Percentiles rank a stretch among this genome's conserved stretches.
Evolutionary conservation across 1,140 invertebrate genomes (phyloP).

Genomic region (Liolophura sinensis): DNA sequence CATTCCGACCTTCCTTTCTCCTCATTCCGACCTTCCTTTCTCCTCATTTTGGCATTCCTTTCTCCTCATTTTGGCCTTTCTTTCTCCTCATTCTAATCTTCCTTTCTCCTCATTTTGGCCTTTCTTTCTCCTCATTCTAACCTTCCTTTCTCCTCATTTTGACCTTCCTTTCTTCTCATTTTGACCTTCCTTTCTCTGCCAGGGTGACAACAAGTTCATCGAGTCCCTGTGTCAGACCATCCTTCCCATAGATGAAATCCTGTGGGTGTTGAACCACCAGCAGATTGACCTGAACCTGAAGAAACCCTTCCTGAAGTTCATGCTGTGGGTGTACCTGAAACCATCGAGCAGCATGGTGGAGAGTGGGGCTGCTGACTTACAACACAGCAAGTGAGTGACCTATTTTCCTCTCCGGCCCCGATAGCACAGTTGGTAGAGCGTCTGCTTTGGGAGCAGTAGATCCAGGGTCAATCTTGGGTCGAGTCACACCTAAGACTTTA

Average conservation of each 20-base stretch:
- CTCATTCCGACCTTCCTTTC: background rate
- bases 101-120: background rate
- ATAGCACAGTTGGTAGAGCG: too few species aligned
- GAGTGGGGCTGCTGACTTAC: slow-evolving; percentile 56
- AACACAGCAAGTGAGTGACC: slow-evolving; percentile 52
- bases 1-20: background rate
- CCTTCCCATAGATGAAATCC: slow-evolving; percentile 50
- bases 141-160: background rate
- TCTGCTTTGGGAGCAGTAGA: too few species aligned
- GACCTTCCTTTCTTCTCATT: slow-evolving; percentile 1
- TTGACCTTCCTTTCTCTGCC: background rate
- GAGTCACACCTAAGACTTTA: too few species aligned
- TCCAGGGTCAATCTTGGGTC: too few species aligned
- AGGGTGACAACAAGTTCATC: slow-evolving; percentile 60
- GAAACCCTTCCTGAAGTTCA: slow-evolving; percentile 54
- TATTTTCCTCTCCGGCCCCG: background rate
- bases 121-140: background rate
- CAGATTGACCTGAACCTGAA: slow-evolving; percentile 54
- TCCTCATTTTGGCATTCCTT: background rate
- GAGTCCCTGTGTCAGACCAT: slow-evolving; percentile 60
- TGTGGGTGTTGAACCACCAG: slow-evolving; percentile 51
- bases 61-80: background rate
- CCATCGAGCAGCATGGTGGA: slow-evolving; percentile 48
- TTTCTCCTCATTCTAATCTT: background rate
- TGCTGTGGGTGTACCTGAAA: slow-evolving; percentile 58